Conservation (phyloP, 2,888 invertebrate species). For the Aphodius sticticus region DNA sequence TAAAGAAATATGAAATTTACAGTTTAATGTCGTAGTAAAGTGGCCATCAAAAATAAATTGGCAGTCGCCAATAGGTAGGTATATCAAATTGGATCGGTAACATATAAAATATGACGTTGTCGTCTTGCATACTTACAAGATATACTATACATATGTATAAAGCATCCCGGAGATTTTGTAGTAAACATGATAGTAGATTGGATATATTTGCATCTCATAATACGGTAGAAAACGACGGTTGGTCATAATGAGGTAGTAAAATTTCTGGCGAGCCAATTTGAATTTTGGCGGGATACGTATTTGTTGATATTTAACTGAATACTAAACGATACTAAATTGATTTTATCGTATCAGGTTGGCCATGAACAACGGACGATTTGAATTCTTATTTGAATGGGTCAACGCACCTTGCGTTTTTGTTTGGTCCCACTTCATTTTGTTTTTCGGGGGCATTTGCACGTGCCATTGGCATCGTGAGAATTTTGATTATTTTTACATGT, state of each 20-base stretch:
- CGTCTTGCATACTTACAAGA: neutral
- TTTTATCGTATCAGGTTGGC: slow-evolving; percentile 25
- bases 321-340: neutral
- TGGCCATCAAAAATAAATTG: neutral
- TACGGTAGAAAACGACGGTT: neutral
- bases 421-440: neutral
- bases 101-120: neutral
- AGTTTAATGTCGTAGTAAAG: neutral
- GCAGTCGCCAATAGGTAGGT: neutral
- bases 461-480: neutral
- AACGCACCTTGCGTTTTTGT: slow-evolving; percentile 30
- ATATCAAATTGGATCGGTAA: neutral
- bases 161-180: neutral
- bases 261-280: neutral
- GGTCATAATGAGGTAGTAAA: neutral
- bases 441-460: neutral
- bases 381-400: slow-evolving; percentile 39
- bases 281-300: slow-evolving; percentile 1
- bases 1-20: neutral
- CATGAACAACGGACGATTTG: slow-evolving; percentile 36
- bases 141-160: neutral
- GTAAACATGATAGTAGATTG: neutral
- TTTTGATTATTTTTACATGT: neutral
- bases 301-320: slow-evolving; percentile 15
- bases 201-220: neutral